Percentiles rank a stretch among this genome's conserved stretches.
Conservation (phyloP, 2,888 invertebrate genomes). For the Neocrepidodera transversa region DNA sequence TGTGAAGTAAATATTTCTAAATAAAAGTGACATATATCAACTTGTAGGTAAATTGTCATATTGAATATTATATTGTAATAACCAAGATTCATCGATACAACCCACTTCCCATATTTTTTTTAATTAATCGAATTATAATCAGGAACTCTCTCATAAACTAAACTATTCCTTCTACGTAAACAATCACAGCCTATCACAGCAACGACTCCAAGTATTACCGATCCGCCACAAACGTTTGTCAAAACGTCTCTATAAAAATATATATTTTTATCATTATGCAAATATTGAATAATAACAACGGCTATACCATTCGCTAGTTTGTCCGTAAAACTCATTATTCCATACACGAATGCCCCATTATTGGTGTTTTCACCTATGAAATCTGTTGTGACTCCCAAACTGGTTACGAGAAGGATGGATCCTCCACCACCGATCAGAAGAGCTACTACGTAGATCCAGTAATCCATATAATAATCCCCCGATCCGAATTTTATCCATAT, state of each 20-base stretch:
- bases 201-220: constrained; percentile 63
- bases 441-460: constrained; percentile 75
- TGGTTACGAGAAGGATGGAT: constrained; percentile 84
- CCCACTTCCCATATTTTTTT: no score
- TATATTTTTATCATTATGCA: constrained; percentile 60
- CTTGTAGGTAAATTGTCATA: no score
- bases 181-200: constrained; percentile 49
- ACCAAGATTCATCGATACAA: no score
- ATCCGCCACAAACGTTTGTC: constrained; percentile 65
- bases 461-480: constrained; percentile 62
- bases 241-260: constrained; percentile 66
- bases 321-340: constrained; percentile 91
- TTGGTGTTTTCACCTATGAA: constrained; percentile 83
- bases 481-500: constrained; percentile 72
- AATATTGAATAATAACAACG: constrained; percentile 80
- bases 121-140: constrained; percentile 36
- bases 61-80: no score
- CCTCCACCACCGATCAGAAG: constrained; percentile 80
- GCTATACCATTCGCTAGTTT: constrained; percentile 88
- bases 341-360: constrained; percentile 90
- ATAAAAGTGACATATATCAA: no score
- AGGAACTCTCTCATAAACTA: constrained; percentile 35
- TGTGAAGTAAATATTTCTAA: no score
- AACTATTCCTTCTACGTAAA: constrained; percentile 18
- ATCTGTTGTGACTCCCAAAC: constrained; percentile 86